These are phyloP conservation scores for Turritopsis dohrnii DNA, from an alignment of 30 jellyfish, hydroid and myxozoan species.

Conservation along the genomic window DNA sequence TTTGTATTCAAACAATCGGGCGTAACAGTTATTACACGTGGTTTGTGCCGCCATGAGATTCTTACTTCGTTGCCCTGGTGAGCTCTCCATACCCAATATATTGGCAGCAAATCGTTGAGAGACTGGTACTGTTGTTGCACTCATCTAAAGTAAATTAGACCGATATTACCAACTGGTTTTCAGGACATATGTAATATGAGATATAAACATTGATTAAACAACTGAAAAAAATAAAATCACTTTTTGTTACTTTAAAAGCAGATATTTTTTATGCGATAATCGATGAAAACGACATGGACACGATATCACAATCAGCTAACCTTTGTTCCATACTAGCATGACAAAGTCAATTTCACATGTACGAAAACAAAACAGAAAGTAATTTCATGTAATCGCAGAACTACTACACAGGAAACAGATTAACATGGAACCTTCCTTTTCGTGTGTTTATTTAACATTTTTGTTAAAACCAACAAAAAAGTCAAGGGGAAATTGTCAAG, in stretches of 20 bases:
- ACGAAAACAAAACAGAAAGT: background rate
- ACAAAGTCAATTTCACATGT: background rate
- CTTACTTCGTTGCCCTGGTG: background rate
- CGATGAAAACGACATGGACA: background rate
- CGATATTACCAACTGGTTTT: background rate
- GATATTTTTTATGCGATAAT: background rate
- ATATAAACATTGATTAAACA: background rate
- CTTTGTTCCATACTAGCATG: background rate
- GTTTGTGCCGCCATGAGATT: constrained; percentile 9
- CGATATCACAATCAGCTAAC: background rate
- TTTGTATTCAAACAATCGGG: constrained; percentile 70
- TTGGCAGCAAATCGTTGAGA: background rate
- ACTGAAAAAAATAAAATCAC: background rate
- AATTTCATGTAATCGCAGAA: background rate
- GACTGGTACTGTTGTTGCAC: constrained; percentile 11
- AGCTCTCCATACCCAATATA: background rate
- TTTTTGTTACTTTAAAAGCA: background rate
- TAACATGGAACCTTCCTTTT: background rate
- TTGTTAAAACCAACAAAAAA: background rate
- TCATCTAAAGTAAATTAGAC: background rate
- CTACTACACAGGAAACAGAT: background rate
- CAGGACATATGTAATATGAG: background rate
- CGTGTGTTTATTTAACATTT: background rate
- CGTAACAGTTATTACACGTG: constrained; percentile 44
- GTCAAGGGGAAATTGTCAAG: background rate